Percentiles rank a stretch among this genome's conserved stretches.
These are phyloP conservation scores for Acipenser oxyrinchus DNA, from an alignment of 2,797 vertebrate species.

Conservation along the genomic window DNA sequence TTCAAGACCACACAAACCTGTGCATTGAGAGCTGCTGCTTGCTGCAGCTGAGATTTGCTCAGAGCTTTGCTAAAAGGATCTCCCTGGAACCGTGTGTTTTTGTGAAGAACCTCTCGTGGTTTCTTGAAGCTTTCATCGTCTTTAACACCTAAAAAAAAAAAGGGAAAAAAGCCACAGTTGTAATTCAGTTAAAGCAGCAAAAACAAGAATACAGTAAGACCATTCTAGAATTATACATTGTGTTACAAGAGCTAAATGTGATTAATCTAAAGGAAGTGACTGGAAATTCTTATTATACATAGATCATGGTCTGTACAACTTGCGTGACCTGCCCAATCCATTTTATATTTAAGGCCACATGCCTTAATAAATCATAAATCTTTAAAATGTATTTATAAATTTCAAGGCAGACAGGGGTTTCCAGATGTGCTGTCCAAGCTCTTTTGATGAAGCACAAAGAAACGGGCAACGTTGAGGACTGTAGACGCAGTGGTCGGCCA, in stretches of 20 bases:
- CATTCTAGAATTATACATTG: background rate
- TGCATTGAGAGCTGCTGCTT: constrained; percentile 93
- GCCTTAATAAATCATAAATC: too few relatives aligned
- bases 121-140: constrained; percentile 86
- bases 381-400: too few relatives aligned
- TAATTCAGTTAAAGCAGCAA: background rate
- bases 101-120: constrained; percentile 84
- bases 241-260: background rate
- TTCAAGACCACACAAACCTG: constrained; percentile 59
- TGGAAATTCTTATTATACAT: too few relatives aligned
- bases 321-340: background rate
- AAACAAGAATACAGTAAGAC: background rate
- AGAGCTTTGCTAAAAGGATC: constrained; percentile 93
- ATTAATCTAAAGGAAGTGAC: too few relatives aligned
- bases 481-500: too few relatives aligned
- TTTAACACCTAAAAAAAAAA: constrained; percentile 65
- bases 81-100: constrained; percentile 81
- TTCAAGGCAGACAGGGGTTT: too few relatives aligned
- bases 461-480: too few relatives aligned
- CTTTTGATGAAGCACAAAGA: too few relatives aligned
- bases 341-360: background rate
- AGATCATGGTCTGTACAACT: background rate
- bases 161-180: background rate
- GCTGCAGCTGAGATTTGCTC: constrained; percentile 93
- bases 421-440: too few relatives aligned